phyloP scores from a whole-genome alignment of 2,888 invertebrate species.

The Dryobotodes eremita region DNA sequence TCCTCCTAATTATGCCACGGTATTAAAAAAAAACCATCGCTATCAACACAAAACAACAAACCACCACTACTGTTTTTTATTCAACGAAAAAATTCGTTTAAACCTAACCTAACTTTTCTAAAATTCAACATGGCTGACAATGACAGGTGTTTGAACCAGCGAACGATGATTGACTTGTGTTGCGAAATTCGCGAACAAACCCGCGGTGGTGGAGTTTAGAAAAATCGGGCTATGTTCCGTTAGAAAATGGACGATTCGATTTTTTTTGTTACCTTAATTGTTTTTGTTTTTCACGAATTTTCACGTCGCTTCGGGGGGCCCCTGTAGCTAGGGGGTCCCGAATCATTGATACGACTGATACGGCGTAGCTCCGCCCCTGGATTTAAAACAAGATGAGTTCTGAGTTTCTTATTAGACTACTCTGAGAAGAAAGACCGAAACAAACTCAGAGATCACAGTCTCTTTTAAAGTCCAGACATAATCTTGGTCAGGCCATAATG shows the following conservation, averaged over 20 bases:
- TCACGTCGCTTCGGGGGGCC: no score
- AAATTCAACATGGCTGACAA: slow-evolving; percentile 55
- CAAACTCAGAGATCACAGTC: no score
- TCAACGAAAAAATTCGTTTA: slow-evolving; percentile 34
- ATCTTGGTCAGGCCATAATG: no score
- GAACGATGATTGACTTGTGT: slow-evolving; percentile 59
- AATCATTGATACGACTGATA: no score
- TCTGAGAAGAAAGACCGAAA: no score
- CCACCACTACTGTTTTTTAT: slow-evolving; percentile 10
- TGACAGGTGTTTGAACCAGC: slow-evolving; percentile 57
- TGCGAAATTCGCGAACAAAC: slow-evolving; percentile 38
- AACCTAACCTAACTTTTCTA: slow-evolving; percentile 58
- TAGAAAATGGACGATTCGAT: slow-evolving; percentile 7
- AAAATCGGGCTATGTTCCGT: slow-evolving; percentile 25
- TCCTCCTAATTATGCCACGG: not conserved
- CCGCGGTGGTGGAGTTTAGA: slow-evolving; percentile 25
- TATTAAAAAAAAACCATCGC: not conserved
- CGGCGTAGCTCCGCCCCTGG: no score
- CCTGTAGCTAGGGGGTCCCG: no score
- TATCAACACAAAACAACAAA: slow-evolving; percentile 24
- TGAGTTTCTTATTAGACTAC: no score
- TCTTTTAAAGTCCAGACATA: no score
- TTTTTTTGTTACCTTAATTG: not conserved
- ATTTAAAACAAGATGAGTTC: no score
- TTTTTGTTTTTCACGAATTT: not conserved